Base-by-base conservation (phyloP, 2,113 vertebrate species). In the Willisornis vidua region DNA sequence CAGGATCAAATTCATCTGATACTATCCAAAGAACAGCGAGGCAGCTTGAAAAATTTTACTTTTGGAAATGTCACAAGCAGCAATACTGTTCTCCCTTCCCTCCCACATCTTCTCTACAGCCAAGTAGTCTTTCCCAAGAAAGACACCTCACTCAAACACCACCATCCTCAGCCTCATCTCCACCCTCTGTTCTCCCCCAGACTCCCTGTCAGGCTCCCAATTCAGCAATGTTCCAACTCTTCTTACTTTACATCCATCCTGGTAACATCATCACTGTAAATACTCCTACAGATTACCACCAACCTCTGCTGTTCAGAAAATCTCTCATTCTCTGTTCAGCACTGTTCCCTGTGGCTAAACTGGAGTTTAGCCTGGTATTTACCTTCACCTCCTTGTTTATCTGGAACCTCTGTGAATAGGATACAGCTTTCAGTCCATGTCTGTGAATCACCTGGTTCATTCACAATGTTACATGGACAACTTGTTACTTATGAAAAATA, bases 401-500 rank as follows among this genome's bases (percentile, higher is more conserved):
- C 55, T 92, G 79, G 45, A 93, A 92, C 33, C 29, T 71, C 39
- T 74, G 4, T 31, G 55, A 57, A n/a, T 5, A 75, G 13, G 43
- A 55, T 76, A 48, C 1, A 70, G 29, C 14, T 94, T 88, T 84
- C 31, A 72, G 31, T 43, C 73, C 54, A 9, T 25, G 43, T 17
- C 73, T 62, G 22, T 61, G 62, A 81, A 89, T 61, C 5, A 0
- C 49, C 68, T 70, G 35, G n/a, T 46, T 81, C 48, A 25, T 92
- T 72, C 73, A 55, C 25, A 57, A 33, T 61, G 45, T 61, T 78
- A 61, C 1, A 33, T 1, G 8, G 72, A 66, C 71, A 80, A 72
- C 61, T 91, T 68, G 48, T 78, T 93, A 86, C 39, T 92, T 68
- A 74, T 29, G 65, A 89, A 89, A 94, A 93, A 86, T 72, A 90